These are phyloP conservation scores for Microtus ochrogaster DNA, from an alignment of 2,113 vertebrate genomes.

Conservation along the genomic window DNA sequence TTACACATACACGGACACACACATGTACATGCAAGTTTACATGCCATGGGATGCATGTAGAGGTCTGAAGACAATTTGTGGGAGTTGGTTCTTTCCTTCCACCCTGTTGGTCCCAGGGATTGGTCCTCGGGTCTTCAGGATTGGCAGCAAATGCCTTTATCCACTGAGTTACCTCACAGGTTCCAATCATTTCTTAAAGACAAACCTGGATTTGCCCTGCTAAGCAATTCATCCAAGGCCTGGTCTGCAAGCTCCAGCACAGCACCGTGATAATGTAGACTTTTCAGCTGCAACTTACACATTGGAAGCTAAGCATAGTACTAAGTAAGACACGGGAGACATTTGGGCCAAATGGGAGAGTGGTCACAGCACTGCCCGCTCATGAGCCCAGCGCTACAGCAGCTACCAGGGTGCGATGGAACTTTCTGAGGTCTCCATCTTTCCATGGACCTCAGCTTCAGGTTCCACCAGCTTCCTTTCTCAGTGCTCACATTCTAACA, in stretches of 20 bases:
- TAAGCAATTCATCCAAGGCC: slow-evolving; percentile 54
- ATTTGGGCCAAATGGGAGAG: slow-evolving; percentile 49
- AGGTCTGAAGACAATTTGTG: not conserved
- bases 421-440: not conserved
- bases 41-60: too few species aligned
- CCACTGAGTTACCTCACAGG: not conserved
- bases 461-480: not conserved
- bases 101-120: too few species aligned
- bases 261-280: slow-evolving; percentile 43
- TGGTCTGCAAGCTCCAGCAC: slow-evolving; percentile 5
- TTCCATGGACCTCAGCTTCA: not conserved
- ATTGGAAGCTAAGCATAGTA: slow-evolving; percentile 30
- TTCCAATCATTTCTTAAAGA: slow-evolving; percentile 39
- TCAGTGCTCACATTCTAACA: not conserved
- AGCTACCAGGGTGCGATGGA: not conserved
- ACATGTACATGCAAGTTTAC: too few species aligned
- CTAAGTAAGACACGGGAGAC: slow-evolving; percentile 39
- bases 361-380: slow-evolving; percentile 21
- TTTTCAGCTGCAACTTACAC: slow-evolving; percentile 55
- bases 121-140: not conserved
- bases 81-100: not conserved
- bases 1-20: too few species aligned
- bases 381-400: not conserved
- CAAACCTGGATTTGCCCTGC: slow-evolving; percentile 54
- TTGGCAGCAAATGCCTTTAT: not conserved